These are phyloP conservation scores for Mus musculus DNA, from an alignment of 2,113 vertebrate species.

Conservation along the genomic window GRCm39 chr9:113919001-113919500, in stretches of 20 bases:
- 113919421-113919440: neutral
- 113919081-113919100: constrained; percentile 80
- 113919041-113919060: constrained; percentile 77
- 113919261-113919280: neutral
- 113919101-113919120: constrained; percentile 50
- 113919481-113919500: too few species aligned
- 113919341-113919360: neutral
- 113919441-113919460: neutral
- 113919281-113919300: neutral
- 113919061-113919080: constrained; percentile 75
- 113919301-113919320: neutral
- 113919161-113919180: neutral
- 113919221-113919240: neutral
- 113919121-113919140: constrained; percentile 48
- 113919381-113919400: neutral
- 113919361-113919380: neutral
- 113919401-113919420: neutral
- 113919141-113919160: constrained; percentile 26
- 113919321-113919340: neutral
- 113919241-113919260: neutral
- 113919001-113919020: constrained; percentile 65
- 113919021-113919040: constrained; percentile 71
- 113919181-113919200: neutral
- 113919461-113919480: too few species aligned
- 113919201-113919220: too few species aligned